phyloP scores from a whole-genome alignment of 2,797 vertebrate genomes.

The Macrochelys suwanniensis region DNA sequence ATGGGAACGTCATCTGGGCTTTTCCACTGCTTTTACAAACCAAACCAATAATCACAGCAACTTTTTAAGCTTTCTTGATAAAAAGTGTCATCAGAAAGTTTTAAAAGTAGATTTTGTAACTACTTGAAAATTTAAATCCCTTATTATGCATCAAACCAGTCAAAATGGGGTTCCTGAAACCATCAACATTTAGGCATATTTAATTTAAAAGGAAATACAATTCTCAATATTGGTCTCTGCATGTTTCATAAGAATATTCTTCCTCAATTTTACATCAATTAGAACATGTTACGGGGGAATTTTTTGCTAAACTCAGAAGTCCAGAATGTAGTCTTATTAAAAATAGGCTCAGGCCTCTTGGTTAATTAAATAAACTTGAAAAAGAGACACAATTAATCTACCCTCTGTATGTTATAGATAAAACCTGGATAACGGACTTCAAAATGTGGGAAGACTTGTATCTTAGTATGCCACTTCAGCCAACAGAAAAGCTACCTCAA shows the following conservation, averaged over 20 bases:
- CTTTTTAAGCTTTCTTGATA: neutral
- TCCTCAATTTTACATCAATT: neutral
- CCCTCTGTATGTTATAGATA: neutral
- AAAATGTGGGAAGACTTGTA: neutral
- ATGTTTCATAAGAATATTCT: neutral
- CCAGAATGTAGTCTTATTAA: neutral
- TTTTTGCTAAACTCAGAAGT: neutral
- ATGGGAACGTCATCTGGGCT: neutral
- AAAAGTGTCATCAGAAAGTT: neutral
- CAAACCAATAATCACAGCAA: neutral
- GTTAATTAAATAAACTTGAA: neutral
- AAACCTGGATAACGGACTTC: neutral
- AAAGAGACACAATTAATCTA: neutral
- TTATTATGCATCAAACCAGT: neutral
- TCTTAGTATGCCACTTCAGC: conserved; percentile 7
- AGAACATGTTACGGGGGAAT: neutral
- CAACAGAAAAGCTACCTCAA: conserved; percentile 35
- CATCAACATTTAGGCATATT: neutral
- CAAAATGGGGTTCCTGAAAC: neutral
- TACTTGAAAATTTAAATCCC: neutral
- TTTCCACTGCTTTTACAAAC: neutral
- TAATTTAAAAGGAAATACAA: neutral
- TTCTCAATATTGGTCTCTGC: neutral
- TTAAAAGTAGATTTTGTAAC: neutral
- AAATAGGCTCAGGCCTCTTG: neutral